Evolutionary conservation across 2,888 invertebrate species (phyloP).

Genomic region (Ophion obscuratus): DNA sequence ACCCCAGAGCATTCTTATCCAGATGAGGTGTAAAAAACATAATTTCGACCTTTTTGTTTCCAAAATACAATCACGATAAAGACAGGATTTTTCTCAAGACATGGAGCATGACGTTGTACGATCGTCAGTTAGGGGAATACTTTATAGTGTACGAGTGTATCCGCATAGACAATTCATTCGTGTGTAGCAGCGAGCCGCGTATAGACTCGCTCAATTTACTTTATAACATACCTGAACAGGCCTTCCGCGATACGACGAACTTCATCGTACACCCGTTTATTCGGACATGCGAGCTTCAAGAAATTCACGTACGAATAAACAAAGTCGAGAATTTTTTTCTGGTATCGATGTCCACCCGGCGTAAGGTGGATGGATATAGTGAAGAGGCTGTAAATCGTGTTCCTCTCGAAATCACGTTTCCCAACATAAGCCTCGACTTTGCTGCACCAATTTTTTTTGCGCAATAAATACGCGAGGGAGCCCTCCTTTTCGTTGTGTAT

Average conservation of each 20-base stretch:
- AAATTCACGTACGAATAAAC: conserved; percentile 93
- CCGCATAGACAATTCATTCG: neutral
- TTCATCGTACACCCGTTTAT: conserved; percentile 87
- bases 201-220: neutral
- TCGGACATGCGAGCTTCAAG: conserved; percentile 88
- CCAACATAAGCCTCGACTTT: conserved; percentile 89
- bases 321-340: conserved; percentile 90
- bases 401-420: conserved; percentile 91
- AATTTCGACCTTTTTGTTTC: neutral
- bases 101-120: neutral
- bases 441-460: conserved; percentile 91
- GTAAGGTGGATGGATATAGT: conserved; percentile 90
- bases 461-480: conserved; percentile 90
- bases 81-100: neutral
- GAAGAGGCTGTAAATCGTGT: conserved; percentile 91
- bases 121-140: neutral
- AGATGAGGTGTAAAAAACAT: neutral
- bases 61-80: neutral
- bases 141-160: neutral
- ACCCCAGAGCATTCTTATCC: too few species aligned
- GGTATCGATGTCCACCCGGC: conserved; percentile 89
- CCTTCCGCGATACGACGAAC: conserved; percentile 88
- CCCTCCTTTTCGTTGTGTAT: conserved; percentile 94
- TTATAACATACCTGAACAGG: conserved; percentile 82
- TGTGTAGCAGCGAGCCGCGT: neutral